Base-by-base conservation (phyloP, 2,888 invertebrate genomes). In the Phrixothrix hirtus region DNA sequence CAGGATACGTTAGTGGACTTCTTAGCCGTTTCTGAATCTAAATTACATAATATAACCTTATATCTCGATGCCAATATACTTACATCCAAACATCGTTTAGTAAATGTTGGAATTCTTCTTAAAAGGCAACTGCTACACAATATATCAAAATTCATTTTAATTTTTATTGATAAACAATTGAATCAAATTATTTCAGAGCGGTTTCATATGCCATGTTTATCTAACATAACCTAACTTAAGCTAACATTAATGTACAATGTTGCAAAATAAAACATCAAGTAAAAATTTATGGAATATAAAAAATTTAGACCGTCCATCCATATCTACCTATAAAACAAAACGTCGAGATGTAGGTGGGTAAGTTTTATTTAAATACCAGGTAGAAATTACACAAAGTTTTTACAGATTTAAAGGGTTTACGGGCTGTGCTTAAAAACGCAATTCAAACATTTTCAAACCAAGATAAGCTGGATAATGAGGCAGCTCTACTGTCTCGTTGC, bases 401-500 rank as follows among this genome's bases (percentile, higher is more conserved):
- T 60, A 6, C 15, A 63, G 63, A 61, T 56, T 35, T 59, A n/a
- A 5, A 11, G 1, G 27, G 16, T 17, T 26, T 63, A 14, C 14
- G 15, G 31, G 10, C 55, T 14, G 44, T 62, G 5, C 49, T 68
- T 10, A 35, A 52, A 15, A 63, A 68, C 25, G 66, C 62, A n/a
- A 47, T 64, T 6, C 34, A 42, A 3, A 67, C 63, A 32, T 69
- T 67, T 43, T 59, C 63, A 0, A 55, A 65, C 2, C 70, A 76
- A 37, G 57, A 65, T 13, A 46, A 66, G 26, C 59, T 80, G 11
- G 60, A 72, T 6, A 59, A 58, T 0, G 80, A 81, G 63, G 74
- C 75, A 9, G 72, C 75, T 1, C 51, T 78, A 25, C 61, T 81
- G 6, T 76, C 76, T 26, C 67, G 78, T 38, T 60, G 74, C 34